A percentile compares a stretch with the other conserved stretches of the same genome.
These are phyloP conservation scores for Neodiprion virginianus DNA, from an alignment of 1,140 invertebrate species.

Conservation along the genomic window DNA sequence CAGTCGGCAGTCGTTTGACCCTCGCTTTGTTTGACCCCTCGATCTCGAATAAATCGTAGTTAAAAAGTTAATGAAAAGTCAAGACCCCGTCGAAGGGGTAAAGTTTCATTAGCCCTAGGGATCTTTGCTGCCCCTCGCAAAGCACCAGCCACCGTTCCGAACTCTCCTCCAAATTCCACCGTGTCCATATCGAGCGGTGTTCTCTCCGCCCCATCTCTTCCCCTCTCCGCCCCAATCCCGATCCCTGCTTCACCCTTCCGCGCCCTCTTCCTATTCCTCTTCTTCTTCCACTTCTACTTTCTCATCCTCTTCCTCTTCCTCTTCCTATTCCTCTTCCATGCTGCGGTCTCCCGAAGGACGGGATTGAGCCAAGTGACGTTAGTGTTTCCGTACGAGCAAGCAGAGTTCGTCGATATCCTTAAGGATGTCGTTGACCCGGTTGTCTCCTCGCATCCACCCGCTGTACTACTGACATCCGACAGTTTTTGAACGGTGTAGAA, in stretches of 20 bases:
- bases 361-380: conserved; percentile 46
- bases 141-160: not conserved
- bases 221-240: not conserved
- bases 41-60: not conserved
- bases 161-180: not conserved
- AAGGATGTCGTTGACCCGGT: conserved; percentile 56
- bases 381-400: conserved; percentile 39
- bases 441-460: conserved; percentile 28
- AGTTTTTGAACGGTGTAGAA: not conserved
- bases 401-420: conserved; percentile 53
- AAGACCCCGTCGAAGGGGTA: not conserved
- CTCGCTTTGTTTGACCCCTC: not conserved
- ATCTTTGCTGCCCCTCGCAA: not conserved
- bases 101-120: conserved; percentile 4
- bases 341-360: conserved; percentile 18
- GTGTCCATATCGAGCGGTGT: conserved; percentile 4
- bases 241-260: not conserved
- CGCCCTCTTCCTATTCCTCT: not conserved
- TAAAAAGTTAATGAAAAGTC: conserved; percentile 16
- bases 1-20: conserved; percentile 34
- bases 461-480: not conserved
- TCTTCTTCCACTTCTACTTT: not conserved
- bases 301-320: not conserved
- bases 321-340: not conserved
- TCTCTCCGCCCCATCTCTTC: not conserved